Evolutionary conservation across 2,888 invertebrate species (phyloP).

Genomic region (Matsumyia berberina): DNA sequence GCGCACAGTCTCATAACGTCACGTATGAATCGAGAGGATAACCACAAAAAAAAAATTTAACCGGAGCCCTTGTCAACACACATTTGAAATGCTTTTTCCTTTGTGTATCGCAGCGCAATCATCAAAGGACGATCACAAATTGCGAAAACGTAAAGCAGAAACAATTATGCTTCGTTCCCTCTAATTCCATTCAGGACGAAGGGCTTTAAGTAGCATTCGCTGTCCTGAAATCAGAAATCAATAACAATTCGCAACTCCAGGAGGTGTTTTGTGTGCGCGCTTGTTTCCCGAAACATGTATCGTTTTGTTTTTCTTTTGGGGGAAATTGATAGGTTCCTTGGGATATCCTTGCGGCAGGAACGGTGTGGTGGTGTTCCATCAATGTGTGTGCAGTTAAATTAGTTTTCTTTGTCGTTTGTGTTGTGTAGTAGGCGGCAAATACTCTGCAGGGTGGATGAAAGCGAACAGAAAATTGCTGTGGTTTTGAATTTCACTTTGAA

Average conservation of each 20-base stretch:
- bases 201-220: conserved; percentile 33
- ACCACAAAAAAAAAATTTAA: neutral
- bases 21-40: too few species aligned
- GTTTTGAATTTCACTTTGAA: conserved; percentile 29
- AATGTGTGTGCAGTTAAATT: conserved; percentile 34
- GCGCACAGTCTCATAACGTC: too few species aligned
- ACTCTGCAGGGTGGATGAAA: conserved; percentile 40
- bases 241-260: conserved; percentile 33
- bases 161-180: conserved; percentile 36
- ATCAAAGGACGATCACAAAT: conserved; percentile 51
- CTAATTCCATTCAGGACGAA: conserved; percentile 31
- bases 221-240: conserved; percentile 37
- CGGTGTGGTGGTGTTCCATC: conserved; percentile 1
- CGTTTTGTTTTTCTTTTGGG: conserved; percentile 6
- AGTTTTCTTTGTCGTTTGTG: conserved; percentile 37
- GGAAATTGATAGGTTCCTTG: conserved; percentile 41
- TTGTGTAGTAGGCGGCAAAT: neutral
- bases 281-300: conserved; percentile 3
- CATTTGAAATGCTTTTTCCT: conserved; percentile 37
- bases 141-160: conserved; percentile 29
- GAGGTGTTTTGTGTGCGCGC: neutral
- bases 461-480: conserved; percentile 58
- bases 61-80: conserved; percentile 47
- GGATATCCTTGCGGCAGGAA: conserved; percentile 2
- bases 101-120: conserved; percentile 30